Evolutionary conservation across 2,113 vertebrate genomes (phyloP).

Genomic region (Noctilio leporinus): DNA sequence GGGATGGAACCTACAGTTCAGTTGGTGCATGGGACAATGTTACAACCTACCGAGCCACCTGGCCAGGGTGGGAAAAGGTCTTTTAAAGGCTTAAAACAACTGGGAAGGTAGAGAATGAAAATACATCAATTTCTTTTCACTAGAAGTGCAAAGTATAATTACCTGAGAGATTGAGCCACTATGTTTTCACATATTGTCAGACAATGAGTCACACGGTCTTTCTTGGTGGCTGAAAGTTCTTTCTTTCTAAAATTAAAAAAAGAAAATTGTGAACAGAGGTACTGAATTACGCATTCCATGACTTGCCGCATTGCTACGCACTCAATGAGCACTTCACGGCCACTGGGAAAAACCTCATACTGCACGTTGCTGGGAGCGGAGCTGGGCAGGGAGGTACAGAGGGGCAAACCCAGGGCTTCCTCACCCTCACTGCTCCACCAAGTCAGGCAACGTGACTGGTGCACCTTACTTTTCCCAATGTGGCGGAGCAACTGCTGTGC

Average conservation of each 20-base stretch:
- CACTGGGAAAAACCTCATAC: neutral
- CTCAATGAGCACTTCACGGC: neutral
- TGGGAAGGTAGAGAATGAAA: neutral
- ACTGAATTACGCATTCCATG: neutral
- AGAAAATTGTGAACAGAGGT: neutral
- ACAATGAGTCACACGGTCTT: conserved; percentile 96
- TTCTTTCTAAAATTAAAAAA: conserved; percentile 89
- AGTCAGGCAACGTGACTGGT: neutral
- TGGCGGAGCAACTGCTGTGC: neutral
- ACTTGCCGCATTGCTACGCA: neutral
- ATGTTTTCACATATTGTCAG: conserved; percentile 99
- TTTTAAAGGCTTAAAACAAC: neutral
- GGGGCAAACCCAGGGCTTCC: neutral
- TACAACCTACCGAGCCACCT: too few species aligned
- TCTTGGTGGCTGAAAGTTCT: conserved; percentile 94
- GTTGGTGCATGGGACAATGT: too few species aligned
- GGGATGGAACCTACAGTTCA: too few species aligned
- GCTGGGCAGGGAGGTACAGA: neutral
- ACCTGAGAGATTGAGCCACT: conserved; percentile 96
- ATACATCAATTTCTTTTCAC: neutral
- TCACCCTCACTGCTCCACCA: neutral
- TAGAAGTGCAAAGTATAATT: conserved; percentile 38
- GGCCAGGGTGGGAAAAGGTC: too few species aligned
- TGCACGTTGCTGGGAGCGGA: too few species aligned
- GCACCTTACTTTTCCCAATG: neutral